Evolutionary conservation across 2,888 invertebrate genomes (phyloP).

Genomic region (Dynastes hyllus): DNA sequence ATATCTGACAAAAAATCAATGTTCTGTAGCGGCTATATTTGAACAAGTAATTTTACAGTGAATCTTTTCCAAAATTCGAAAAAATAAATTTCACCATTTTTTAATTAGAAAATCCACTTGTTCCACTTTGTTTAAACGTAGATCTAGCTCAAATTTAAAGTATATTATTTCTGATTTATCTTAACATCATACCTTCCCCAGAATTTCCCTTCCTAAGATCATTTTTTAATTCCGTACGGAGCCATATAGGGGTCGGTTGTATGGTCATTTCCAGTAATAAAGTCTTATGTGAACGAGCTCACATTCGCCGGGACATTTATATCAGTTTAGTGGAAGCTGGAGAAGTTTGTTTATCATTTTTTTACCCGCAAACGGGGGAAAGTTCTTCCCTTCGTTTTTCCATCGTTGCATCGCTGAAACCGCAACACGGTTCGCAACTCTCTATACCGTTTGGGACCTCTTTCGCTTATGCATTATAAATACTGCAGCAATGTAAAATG

Average conservation of each 20-base stretch:
- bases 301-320: conserved; percentile 37
- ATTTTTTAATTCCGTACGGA: conserved; percentile 33
- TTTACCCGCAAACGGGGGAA: conserved; percentile 21
- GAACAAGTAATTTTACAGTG: too few relatives aligned
- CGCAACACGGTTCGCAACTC: too few relatives aligned
- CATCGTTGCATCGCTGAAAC: too few relatives aligned
- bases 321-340: conserved; percentile 42
- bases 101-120: too few relatives aligned
- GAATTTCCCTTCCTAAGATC: conserved; percentile 1
- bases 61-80: too few relatives aligned
- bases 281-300: conserved; percentile 29
- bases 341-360: conserved; percentile 44
- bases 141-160: neutral
- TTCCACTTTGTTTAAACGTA: too few relatives aligned
- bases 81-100: too few relatives aligned
- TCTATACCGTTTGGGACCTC: conserved; percentile 11
- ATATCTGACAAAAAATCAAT: too few relatives aligned
- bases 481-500: conserved; percentile 39
- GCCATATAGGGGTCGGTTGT: conserved; percentile 40
- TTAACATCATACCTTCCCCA: conserved; percentile 2
- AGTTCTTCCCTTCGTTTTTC: conserved; percentile 20
- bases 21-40: too few relatives aligned
- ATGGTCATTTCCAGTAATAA: conserved; percentile 37
- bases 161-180: conserved; percentile 36
- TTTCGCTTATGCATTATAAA: conserved; percentile 30